phyloP scores from a whole-genome alignment of 1,140 invertebrate genomes.

The Eciton burchellii region DNA sequence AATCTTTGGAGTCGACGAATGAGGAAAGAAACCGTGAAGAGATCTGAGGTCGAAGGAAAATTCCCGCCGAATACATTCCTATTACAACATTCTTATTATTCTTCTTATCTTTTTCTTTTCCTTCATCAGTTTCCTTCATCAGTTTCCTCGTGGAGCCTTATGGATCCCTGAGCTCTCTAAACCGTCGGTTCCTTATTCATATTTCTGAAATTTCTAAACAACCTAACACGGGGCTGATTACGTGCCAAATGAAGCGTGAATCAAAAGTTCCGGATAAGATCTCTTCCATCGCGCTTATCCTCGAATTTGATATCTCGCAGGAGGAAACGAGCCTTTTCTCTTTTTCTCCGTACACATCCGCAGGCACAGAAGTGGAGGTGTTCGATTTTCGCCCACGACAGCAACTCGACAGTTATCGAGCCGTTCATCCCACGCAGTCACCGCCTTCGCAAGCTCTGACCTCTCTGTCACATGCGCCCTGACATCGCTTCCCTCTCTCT shows the following conservation, averaged over 20 bases:
- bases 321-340: background rate
- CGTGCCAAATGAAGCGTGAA: background rate
- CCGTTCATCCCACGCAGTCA: constrained; percentile 74
- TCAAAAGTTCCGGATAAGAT: background rate
- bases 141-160: too few relatives aligned
- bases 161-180: too few relatives aligned
- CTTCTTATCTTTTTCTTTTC: too few relatives aligned
- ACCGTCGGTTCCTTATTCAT: too few relatives aligned
- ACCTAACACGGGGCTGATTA: background rate
- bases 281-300: background rate
- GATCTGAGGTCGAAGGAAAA: too few relatives aligned
- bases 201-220: too few relatives aligned
- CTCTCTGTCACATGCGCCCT: constrained; percentile 55
- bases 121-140: too few relatives aligned
- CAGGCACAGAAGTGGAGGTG: background rate
- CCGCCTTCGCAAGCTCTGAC: constrained; percentile 62
- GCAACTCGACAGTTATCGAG: constrained; percentile 74
- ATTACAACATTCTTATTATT: too few relatives aligned
- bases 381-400: constrained; percentile 67
- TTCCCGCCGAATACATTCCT: too few relatives aligned
- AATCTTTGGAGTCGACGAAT: background rate
- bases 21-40: too few relatives aligned
- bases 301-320: too few relatives aligned
- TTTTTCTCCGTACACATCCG: background rate
- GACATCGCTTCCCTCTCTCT: background rate